phyloP scores from a whole-genome alignment of 92 coral and sea anemone species.

The Chrysogorgia sp. region DNA sequence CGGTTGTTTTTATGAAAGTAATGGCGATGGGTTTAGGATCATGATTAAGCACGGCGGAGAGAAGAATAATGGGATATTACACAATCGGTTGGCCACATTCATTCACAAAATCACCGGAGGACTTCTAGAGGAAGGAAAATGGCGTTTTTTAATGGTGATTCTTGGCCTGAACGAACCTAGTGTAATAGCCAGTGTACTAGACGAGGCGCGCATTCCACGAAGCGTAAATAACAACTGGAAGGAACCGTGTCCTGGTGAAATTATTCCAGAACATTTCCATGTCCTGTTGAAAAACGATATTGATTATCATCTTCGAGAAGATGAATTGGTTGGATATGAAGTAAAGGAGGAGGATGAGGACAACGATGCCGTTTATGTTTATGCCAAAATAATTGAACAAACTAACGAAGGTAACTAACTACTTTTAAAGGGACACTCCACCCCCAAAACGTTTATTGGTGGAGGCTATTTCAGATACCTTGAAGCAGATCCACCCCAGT shows the following conservation, averaged over 20 bases:
- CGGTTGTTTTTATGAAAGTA: conserved; percentile 45
- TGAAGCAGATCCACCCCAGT: too few relatives aligned
- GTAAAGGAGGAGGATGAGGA: conserved; percentile 14
- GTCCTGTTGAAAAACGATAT: conserved; percentile 25
- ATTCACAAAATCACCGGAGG: conserved; percentile 12
- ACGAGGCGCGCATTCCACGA: conserved; percentile 21
- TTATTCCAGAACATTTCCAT: conserved; percentile 26
- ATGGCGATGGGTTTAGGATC: not conserved
- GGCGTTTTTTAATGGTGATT: conserved; percentile 29
- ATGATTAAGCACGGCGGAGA: conserved; percentile 18
- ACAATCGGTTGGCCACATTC: conserved; percentile 21
- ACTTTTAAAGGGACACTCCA: too few relatives aligned
- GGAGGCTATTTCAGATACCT: too few relatives aligned
- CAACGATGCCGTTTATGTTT: conserved; percentile 40
- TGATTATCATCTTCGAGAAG: conserved; percentile 21
- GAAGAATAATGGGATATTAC: not conserved
- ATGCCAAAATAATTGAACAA: conserved; percentile 75
- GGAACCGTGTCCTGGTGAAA: conserved; percentile 54
- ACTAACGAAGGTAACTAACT: conserved; percentile 30
- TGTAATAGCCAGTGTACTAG: conserved; percentile 9
- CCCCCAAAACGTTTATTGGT: too few relatives aligned
- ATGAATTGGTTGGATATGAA: conserved; percentile 40
- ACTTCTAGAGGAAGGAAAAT: not conserved
- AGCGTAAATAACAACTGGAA: not conserved
- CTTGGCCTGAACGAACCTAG: conserved; percentile 21